Evolutionary conservation across 1,140 invertebrate species (phyloP), one percentile per base, ranked within the genome.

Genomic region (Aphaenogaster ashmeadi): DNA sequence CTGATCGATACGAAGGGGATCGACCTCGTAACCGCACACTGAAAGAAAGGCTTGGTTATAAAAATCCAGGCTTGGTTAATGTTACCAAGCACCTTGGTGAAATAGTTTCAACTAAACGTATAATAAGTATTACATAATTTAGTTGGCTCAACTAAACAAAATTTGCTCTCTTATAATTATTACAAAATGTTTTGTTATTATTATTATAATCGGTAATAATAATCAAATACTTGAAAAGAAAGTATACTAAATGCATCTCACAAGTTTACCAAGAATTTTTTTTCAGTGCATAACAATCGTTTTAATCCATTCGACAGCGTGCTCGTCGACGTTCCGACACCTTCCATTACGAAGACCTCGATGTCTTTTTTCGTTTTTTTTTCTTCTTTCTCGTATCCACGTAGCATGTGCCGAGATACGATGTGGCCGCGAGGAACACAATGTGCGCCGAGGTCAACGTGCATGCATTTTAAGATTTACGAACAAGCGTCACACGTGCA

Each of bases 381-480:
- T 52, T 52, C 44, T 27, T 41, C 21, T 67, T 72, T 56, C 60
- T 85, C 50, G 0, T n/a, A 27, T 58, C 21, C 21, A 38, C 33
- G 36, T 69, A 38, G 47, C 38, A 69, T 44, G 21, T n/a, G 8
- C 9, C 13, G 44, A 69, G 21, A 36, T 56, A 81, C 27, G 27
- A 8, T 56, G 50, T 56, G 47, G 9, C 9, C 36, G 50, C 47
- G 50, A 54, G 50, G 38, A 81, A 44, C 21, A 71, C 66, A 81
- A 56, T 71, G 66, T 71, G 66, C 66, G 58, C 15, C 79, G 79
- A 33, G 66, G 21, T 81, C 52, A 56, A 81, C 15, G 41, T 27
- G 52, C 38, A 33, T 44, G 15, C 56, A 71, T 81, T 56, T 81
- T 33, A 71, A 81, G 79, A 69, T 81, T 80, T 71, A 81, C 7